A percentile compares a stretch with the other conserved stretches of the same genome.
These are phyloP conservation scores for Coecobrya sp. DNA, from an alignment of 2,888 invertebrate species.

Conservation along the genomic window DNA sequence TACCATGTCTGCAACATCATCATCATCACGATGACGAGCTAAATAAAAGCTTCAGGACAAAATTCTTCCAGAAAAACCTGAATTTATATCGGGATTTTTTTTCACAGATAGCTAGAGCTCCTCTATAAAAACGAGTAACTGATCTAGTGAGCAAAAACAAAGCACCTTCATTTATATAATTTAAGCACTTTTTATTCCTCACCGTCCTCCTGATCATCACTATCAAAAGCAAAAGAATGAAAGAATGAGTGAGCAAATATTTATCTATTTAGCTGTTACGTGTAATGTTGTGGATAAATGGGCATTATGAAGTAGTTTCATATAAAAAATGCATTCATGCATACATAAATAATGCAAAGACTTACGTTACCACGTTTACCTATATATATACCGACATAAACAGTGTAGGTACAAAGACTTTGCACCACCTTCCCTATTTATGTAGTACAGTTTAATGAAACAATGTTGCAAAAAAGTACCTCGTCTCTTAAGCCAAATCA, in stretches of 20 bases:
- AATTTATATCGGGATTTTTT: constrained; percentile 82
- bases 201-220: neutral
- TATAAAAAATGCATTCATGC: constrained; percentile 62
- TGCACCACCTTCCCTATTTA: constrained; percentile 30
- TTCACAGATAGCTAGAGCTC: constrained; percentile 60
- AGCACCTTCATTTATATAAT: constrained; percentile 50
- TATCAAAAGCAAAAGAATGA: constrained; percentile 23
- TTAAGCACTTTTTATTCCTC: constrained; percentile 8
- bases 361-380: neutral
- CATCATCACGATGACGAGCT: constrained; percentile 51
- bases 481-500: constrained; percentile 66
- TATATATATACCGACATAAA: constrained; percentile 53
- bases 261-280: constrained; percentile 57
- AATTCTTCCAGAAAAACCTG: constrained; percentile 83
- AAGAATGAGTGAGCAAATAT: constrained; percentile 66
- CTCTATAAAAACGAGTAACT: constrained; percentile 78
- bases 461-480: constrained; percentile 60
- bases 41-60: constrained; percentile 81
- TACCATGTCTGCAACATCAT: constrained; percentile 61
- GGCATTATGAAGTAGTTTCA: constrained; percentile 52
- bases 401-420: constrained; percentile 44
- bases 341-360: constrained; percentile 30
- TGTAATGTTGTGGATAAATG: constrained; percentile 58
- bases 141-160: constrained; percentile 71
- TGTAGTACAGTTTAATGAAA: constrained; percentile 40